Percentiles rank a stretch among this genome's conserved stretches.
These are phyloP conservation scores for Macrotis lagotis DNA, from an alignment of 2,113 vertebrate genomes.

Conservation along the genomic window DNA sequence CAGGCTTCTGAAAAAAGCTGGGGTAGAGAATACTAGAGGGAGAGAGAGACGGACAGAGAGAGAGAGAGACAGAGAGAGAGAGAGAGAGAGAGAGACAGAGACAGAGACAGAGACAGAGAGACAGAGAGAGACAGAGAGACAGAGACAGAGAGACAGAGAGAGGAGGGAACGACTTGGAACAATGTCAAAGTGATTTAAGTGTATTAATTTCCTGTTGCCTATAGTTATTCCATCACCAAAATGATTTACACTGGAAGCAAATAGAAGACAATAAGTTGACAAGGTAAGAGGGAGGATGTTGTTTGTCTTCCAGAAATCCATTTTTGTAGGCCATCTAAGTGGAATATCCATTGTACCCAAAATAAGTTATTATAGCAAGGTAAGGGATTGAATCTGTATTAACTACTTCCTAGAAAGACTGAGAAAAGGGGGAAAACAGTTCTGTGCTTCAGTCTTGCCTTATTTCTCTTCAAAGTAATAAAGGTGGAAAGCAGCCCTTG, in stretches of 20 bases:
- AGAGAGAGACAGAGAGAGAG: too few species aligned
- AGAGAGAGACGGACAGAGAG: too few species aligned
- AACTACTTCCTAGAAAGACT: conserved; percentile 54
- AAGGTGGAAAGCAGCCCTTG: conserved; percentile 9
- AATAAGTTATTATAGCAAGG: conserved; percentile 22
- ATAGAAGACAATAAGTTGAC: not conserved
- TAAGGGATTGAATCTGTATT: conserved; percentile 38
- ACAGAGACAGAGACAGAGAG: too few species aligned
- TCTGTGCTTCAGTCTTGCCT: not conserved
- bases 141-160: too few species aligned
- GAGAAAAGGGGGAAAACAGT: conserved; percentile 1
- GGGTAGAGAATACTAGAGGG: not conserved
- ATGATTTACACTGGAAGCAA: not conserved
- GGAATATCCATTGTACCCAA: conserved; percentile 1
- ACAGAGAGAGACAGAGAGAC: too few species aligned
- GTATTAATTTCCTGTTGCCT: not conserved
- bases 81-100: too few species aligned
- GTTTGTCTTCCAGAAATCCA: conserved; percentile 22
- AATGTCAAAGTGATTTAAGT: not conserved
- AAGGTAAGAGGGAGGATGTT: not conserved
- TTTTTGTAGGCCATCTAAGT: conserved; percentile 2
- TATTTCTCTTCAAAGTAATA: conserved; percentile 53
- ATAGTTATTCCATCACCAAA: conserved; percentile 25
- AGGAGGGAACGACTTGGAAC: not conserved
- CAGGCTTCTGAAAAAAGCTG: not conserved